Base-by-base conservation (phyloP, 2,888 invertebrate species). In the Oegoconia quadripuncta region DNA sequence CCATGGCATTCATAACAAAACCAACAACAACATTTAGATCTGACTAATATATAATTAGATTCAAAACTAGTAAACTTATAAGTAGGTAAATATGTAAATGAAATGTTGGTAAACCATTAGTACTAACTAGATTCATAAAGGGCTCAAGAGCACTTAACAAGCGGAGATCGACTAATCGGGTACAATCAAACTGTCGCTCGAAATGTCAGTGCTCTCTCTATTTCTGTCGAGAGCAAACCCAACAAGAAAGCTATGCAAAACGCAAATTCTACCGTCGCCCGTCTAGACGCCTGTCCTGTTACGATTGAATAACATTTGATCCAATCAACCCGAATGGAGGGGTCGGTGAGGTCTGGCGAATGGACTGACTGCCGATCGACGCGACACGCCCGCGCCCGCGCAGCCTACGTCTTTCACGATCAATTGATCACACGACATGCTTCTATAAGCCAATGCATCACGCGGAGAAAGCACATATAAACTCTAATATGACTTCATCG, bases 271-370 rank as follows among this genome's bases (percentile, higher is more conserved):
- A 56, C 64, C 59, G 84, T 71, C 84, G 83, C 79, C 20, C 82
- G 86, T 83, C 86, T 84, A 74, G 84, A 77, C 83, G 75, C 59
- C 67, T 61, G 67, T 75, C 66, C 68, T 74, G 71, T 66, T 73
- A 69, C 77, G 80, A 86, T 82, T 80, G 76, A 78, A 82, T 82
- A 82, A 81, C 62, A 81, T 77, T 86, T 82, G 81, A 86, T 83
- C 84, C 83, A 86, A 84, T 84, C 84, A 84, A 74, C 56, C 73
- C 70, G 69, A 78, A 77, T 74, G 60, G 64, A 71, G 66, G 73
- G 83, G 79, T 81, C 81, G 74, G 48, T 54, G 58, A 69, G 82
- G 84, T 83, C 79, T 74, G 66, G 72, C 59, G 70, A 71, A 67
- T 62, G 53, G 53, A 48, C 59, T 59, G 58, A 59, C 50, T 47